These are phyloP conservation scores for Eudasyphora cyanicolor DNA, from an alignment of 2,888 invertebrate species.

Conservation along the genomic window DNA sequence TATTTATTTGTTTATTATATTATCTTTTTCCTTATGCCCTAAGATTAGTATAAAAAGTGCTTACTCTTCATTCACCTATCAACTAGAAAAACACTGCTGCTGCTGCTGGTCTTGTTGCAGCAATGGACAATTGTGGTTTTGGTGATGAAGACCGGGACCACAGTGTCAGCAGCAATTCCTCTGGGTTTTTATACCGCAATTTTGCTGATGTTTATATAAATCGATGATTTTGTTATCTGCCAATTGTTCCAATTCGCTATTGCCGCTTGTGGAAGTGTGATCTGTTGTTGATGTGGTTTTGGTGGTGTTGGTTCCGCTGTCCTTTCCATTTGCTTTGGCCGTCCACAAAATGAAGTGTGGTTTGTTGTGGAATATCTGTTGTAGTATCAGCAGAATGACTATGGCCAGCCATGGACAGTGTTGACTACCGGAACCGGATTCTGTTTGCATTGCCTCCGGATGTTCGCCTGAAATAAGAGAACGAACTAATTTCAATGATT, in stretches of 20 bases:
- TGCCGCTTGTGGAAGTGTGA: background rate
- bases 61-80: too few species aligned
- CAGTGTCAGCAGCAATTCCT: background rate
- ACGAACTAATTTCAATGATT: constrained; percentile 80
- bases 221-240: background rate
- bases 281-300: background rate
- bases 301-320: background rate
- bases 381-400: constrained; percentile 73
- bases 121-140: background rate
- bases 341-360: too few species aligned
- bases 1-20: too few species aligned
- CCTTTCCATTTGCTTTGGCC: background rate
- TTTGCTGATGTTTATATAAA: background rate
- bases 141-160: background rate
- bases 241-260: background rate
- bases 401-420: constrained; percentile 79
- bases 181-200: background rate
- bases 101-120: background rate
- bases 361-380: constrained; percentile 21
- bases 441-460: constrained; percentile 81
- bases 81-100: background rate
- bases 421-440: constrained; percentile 78
- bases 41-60: too few species aligned
- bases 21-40: too few species aligned
- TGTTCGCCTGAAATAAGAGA: constrained; percentile 81